A percentile compares a stretch with the other conserved stretches of the same genome.
phyloP scores from a whole-genome alignment of 2,113 vertebrate species.

The Columbina picui region DNA sequence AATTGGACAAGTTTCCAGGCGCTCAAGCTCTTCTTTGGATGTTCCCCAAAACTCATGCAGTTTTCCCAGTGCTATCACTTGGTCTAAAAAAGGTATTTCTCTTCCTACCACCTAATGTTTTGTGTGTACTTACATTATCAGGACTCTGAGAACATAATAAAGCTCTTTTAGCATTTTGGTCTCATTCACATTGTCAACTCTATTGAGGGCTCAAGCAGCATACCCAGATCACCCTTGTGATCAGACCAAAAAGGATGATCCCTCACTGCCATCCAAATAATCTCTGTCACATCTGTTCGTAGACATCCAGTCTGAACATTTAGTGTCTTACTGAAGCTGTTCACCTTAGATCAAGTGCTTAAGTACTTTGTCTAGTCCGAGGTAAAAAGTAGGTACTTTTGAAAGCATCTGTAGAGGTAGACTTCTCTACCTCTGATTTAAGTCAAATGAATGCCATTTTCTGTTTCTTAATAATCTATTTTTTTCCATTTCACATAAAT shows the following conservation, averaged over 20 bases:
- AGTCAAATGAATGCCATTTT: background rate
- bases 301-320: background rate
- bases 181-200: background rate
- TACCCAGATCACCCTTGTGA: background rate
- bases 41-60: background rate
- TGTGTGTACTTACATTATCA: background rate
- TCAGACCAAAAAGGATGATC: background rate
- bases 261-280: background rate
- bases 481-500: background rate
- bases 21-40: background rate
- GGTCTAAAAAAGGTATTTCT: background rate
- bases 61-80: background rate
- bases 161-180: background rate
- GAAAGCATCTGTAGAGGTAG: background rate
- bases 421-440: background rate
- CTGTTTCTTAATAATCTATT: background rate
- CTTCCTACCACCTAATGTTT: background rate
- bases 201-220: background rate
- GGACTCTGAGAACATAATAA: background rate
- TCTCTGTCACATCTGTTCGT: background rate
- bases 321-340: background rate
- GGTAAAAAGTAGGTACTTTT: background rate
- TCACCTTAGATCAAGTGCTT: background rate
- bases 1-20: background rate
- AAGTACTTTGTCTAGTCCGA: background rate